Evolutionary conservation across 2,113 vertebrate genomes (phyloP).

Genomic region (Eulemur rufifrons): DNA sequence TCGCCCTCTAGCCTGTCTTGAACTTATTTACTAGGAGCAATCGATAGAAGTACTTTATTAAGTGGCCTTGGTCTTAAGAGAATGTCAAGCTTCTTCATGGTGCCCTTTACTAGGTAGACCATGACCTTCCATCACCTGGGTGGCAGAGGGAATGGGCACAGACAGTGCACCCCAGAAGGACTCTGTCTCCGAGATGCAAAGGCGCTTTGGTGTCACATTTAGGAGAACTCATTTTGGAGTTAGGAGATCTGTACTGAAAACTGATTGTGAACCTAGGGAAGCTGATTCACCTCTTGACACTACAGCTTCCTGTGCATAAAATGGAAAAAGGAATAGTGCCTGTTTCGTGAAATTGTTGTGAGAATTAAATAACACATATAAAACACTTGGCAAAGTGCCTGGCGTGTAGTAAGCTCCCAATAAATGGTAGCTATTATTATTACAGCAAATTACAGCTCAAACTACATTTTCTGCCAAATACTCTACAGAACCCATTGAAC

Average conservation of each 20-base stretch:
- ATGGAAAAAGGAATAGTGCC: not conserved
- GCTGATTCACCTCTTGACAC: slow-evolving; percentile 1
- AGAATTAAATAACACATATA: slow-evolving; percentile 58
- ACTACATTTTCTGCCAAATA: slow-evolving; percentile 60
- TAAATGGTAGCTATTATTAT: slow-evolving; percentile 62
- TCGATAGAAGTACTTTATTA: slow-evolving; percentile 19
- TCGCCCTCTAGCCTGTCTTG: slow-evolving; percentile 22
- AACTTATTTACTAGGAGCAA: slow-evolving; percentile 35
- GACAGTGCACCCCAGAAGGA: no score
- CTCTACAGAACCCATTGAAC: slow-evolving; percentile 49
- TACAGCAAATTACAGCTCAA: slow-evolving; percentile 41
- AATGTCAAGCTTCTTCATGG: not conserved
- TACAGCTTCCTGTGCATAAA: not conserved
- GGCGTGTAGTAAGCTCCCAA: slow-evolving; percentile 19
- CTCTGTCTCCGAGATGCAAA: not conserved
- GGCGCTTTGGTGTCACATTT: not conserved
- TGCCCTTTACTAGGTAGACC: not conserved
- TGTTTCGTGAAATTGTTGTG: not conserved
- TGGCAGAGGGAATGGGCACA: not conserved
- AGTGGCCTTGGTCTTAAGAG: not conserved
- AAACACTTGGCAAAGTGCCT: slow-evolving; percentile 36
- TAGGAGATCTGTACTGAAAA: not conserved
- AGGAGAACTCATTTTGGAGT: not conserved
- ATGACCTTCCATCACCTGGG: not conserved
- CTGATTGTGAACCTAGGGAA: not conserved